Percentiles rank a stretch among this genome's conserved stretches.
Evolutionary conservation across 2,888 invertebrate species (phyloP).

Genomic region (Acanthacorydalis orientalis): DNA sequence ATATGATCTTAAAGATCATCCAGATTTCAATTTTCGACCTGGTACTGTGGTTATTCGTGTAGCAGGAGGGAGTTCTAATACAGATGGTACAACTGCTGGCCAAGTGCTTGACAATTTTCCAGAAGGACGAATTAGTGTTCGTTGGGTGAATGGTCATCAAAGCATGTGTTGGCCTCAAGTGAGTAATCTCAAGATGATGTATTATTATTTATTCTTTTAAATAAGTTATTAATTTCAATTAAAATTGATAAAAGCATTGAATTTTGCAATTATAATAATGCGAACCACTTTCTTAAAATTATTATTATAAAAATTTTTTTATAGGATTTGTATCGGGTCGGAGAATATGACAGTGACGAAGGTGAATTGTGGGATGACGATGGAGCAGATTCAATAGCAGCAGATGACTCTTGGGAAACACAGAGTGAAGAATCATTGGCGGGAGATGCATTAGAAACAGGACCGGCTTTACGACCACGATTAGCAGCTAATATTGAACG

Average conservation of each 20-base stretch:
- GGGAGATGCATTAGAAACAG: constrained; percentile 29
- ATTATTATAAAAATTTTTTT: no score
- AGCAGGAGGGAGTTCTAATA: constrained; percentile 47
- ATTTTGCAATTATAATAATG: background rate
- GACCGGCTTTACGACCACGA: constrained; percentile 30
- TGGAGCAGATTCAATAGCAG: constrained; percentile 29
- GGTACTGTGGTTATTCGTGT: constrained; percentile 80
- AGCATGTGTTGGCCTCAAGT: constrained; percentile 86
- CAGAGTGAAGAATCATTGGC: constrained; percentile 44
- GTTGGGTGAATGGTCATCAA: constrained; percentile 77
- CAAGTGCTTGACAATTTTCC: constrained; percentile 81
- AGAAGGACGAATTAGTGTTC: constrained; percentile 72
- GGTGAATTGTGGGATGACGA: constrained; percentile 56
- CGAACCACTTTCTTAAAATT: background rate
- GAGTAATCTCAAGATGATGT: background rate
- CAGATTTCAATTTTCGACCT: constrained; percentile 84
- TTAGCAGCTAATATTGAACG: constrained; percentile 63
- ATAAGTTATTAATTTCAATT: background rate
- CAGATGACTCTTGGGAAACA: constrained; percentile 71
- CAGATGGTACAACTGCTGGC: constrained; percentile 65
- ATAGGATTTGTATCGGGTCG: constrained; percentile 30
- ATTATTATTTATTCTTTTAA: background rate
- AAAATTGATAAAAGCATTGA: background rate
- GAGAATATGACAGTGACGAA: constrained; percentile 60
- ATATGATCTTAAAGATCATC: constrained; percentile 89